Evolutionary conservation across 2,113 vertebrate species (phyloP), one percentile per base, ranked within the genome.

Genomic region (Cebidichthys violaceus): DNA sequence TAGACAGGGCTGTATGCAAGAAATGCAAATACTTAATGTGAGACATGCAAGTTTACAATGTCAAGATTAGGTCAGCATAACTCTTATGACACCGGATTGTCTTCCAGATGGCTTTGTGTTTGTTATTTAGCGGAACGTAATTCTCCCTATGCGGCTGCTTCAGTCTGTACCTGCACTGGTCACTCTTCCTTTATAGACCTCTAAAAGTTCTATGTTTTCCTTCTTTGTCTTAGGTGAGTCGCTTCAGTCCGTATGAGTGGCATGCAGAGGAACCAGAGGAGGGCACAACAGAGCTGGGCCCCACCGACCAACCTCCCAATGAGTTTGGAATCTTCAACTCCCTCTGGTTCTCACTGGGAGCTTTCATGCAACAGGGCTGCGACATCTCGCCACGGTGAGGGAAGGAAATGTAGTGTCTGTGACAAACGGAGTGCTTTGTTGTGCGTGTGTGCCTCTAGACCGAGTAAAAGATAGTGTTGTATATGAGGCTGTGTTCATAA

Each of bases 261-360:
- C 97, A 99, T 77, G 97, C 97, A 37, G 98, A 99, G 93, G 97
- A 99, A 81, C 97, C 97, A 14, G 98, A 99, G 90, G 98, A 99
- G 27, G 97, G 97, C 24, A 95, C 97, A 76, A 95, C 97, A 65
- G 97, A 97, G 89, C 91, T 81, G 65, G 93, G 93, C 57, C 97
- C 97, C 74, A 96, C 96, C 9, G 98, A 99, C 92, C 98, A 99
- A 88, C 98, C 98, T 64, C 98, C 98, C 87, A 99, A 99, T 52
- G 98, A 99, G 85, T 99, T 99, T 90, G 98, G 98, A 86, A 99
- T 99, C 95, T 99, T 99, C 94, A 99, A 99, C 96, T 99, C 98
- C 84, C 96, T 99, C 82, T 99, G 98, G 98, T 99, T 99, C 94
- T 99, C 98, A 77, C 95, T 99, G 94, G 98, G 98, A 90, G 98